Evolutionary conservation across 2,888 invertebrate genomes (phyloP).

Genomic region (Ommatoiulus sabulosus): DNA sequence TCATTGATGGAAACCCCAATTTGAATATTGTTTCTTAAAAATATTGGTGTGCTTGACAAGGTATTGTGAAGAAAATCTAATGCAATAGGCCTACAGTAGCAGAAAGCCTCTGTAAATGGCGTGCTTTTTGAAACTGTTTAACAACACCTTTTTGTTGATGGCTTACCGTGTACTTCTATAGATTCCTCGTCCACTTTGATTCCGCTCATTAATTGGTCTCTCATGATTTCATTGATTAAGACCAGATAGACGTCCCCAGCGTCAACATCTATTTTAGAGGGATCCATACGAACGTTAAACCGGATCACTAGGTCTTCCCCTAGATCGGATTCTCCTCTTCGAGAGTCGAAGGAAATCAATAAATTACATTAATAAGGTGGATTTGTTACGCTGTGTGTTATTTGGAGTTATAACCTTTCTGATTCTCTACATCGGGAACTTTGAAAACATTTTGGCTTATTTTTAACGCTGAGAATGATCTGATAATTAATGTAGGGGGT

Average conservation of each 20-base stretch:
- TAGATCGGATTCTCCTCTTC: slow-evolving; percentile 59
- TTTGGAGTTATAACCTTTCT: background rate
- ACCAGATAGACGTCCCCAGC: slow-evolving; percentile 75
- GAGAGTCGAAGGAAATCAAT: background rate
- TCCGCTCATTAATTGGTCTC: slow-evolving; percentile 47
- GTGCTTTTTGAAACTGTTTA: too few relatives aligned
- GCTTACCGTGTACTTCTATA: slow-evolving; percentile 73
- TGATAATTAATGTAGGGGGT: slow-evolving; percentile 29
- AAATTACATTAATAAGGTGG: background rate
- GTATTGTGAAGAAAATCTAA: too few relatives aligned
- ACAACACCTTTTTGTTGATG: slow-evolving; percentile 15
- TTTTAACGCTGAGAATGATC: background rate
- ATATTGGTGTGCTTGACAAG: too few relatives aligned
- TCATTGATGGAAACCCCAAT: too few relatives aligned
- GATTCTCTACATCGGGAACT: background rate
- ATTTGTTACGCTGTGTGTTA: background rate
- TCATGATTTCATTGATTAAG: slow-evolving; percentile 61
- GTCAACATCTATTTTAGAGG: slow-evolving; percentile 68
- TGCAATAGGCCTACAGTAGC: too few relatives aligned
- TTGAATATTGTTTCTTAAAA: too few relatives aligned
- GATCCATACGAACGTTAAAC: slow-evolving; percentile 87
- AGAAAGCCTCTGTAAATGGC: too few relatives aligned
- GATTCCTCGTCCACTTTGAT: slow-evolving; percentile 68
- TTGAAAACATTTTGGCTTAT: background rate
- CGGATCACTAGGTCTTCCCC: slow-evolving; percentile 82